Evolutionary conservation across 2,888 invertebrate genomes (phyloP).

Genomic region (Mayetiola destructor): DNA sequence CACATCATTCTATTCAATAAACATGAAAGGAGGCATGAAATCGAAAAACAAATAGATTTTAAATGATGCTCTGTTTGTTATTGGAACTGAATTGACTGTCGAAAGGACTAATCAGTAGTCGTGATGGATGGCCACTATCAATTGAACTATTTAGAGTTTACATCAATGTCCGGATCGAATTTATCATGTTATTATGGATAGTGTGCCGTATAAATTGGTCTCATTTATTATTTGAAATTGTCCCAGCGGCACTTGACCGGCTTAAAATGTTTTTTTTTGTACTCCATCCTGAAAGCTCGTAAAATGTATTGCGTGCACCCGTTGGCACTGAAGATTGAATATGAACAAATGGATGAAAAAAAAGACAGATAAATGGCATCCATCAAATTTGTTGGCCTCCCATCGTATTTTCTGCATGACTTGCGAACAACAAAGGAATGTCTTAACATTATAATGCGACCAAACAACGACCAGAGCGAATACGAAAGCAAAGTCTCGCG

Average conservation of each 20-base stretch:
- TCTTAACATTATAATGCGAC: not conserved
- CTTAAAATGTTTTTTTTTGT: no score
- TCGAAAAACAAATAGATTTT: not conserved
- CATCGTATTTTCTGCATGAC: constrained; percentile 10
- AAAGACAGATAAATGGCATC: constrained; percentile 5
- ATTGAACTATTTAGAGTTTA: constrained; percentile 8
- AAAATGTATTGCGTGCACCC: no score
- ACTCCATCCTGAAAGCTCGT: no score
- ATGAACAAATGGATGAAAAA: no score
- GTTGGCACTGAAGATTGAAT: no score
- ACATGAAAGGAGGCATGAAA: not conserved
- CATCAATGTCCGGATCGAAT: not conserved
- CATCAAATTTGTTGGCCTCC: constrained; percentile 10
- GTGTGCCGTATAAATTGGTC: not conserved
- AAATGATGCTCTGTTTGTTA: not conserved
- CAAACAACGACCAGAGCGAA: no score
- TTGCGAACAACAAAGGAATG: not conserved
- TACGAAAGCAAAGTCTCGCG: not conserved
- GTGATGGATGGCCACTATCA: constrained; percentile 3
- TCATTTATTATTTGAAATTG: constrained; percentile 9
- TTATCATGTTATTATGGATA: constrained; percentile 1
- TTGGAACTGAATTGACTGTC: not conserved
- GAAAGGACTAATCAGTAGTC: constrained; percentile 7
- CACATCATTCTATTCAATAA: not conserved
- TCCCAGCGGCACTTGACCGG: not conserved